Percentiles rank a stretch among this genome's conserved stretches.
Conservation (phyloP, 2,888 invertebrate genomes). For the Drosophila affinis region DNA sequence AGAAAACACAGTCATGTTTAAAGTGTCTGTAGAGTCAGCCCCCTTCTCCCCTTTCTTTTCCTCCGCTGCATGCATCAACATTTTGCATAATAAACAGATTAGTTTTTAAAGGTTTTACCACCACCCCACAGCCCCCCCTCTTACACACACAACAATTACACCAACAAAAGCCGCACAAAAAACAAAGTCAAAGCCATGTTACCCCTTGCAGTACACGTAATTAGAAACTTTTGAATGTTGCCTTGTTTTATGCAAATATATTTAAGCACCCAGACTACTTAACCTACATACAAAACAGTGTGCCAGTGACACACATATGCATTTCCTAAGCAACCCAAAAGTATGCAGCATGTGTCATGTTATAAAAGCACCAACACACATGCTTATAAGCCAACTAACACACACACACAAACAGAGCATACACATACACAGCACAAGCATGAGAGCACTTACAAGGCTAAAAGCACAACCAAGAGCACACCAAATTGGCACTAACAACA, state of each 20-base stretch:
- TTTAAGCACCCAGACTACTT: constrained; percentile 66
- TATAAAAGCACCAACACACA: constrained; percentile 47
- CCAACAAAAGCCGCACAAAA: constrained; percentile 2
- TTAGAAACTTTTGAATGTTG: constrained; percentile 64
- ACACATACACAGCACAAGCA: constrained; percentile 13
- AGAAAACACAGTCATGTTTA: constrained; percentile 43
- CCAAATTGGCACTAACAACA: constrained; percentile 36
- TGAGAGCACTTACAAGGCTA: constrained; percentile 26
- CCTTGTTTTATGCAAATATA: constrained; percentile 73
- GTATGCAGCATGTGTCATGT: constrained; percentile 36
- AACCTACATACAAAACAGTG: constrained; percentile 56
- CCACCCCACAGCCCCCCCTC: constrained; percentile 35
- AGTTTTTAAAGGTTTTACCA: constrained; percentile 46
- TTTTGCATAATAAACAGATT: constrained; percentile 72
- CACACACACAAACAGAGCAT: constrained; percentile 25
- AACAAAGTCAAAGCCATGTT: constrained; percentile 11
- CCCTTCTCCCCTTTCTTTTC: not conserved
- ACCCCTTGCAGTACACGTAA: constrained; percentile 43
- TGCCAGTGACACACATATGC: constrained; percentile 21
- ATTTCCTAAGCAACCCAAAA: constrained; percentile 9
- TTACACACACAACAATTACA: constrained; percentile 14
- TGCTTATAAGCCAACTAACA: constrained; percentile 11
- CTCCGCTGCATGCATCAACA: constrained; percentile 52
- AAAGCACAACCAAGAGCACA: constrained; percentile 24
- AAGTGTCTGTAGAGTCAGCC: constrained; percentile 9